Evolutionary conservation across 1,140 invertebrate species (phyloP).

Genomic region (Leguminivora glycinivorella): DNA sequence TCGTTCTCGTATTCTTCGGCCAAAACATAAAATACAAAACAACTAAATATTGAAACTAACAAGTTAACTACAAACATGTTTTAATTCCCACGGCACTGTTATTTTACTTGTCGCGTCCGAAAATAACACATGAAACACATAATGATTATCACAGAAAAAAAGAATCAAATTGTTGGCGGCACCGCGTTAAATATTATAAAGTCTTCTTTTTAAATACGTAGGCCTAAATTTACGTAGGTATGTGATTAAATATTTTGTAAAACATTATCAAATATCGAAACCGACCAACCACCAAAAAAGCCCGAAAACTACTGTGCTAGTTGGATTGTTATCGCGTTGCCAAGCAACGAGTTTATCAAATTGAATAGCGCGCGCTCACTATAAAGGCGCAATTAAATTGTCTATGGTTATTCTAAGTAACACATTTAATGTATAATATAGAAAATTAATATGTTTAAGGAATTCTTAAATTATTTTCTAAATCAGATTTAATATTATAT

Average conservation of each 20-base stretch:
- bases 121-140: conserved; percentile 1
- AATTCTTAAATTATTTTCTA: not conserved
- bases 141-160: not conserved
- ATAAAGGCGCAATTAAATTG: conserved; percentile 30
- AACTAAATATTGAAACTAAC: conserved; percentile 42
- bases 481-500: too few species aligned
- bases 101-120: conserved; percentile 31
- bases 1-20: conserved; percentile 55
- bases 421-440: not conserved
- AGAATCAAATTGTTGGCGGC: not conserved
- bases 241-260: not conserved
- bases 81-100: conserved; percentile 40
- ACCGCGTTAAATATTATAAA: not conserved
- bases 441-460: not conserved
- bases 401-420: not conserved
- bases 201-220: not conserved
- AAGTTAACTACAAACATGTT: conserved; percentile 16
- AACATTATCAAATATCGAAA: conserved; percentile 17
- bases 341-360: conserved; percentile 52
- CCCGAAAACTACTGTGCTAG: conserved; percentile 50
- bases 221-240: not conserved
- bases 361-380: conserved; percentile 61
- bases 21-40: conserved; percentile 38
- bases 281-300: conserved; percentile 41
- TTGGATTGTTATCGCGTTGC: conserved; percentile 64